These are phyloP conservation scores for Galemys pyrenaicus DNA, from an alignment of 2,113 vertebrate species.

Conservation along the genomic window DNA sequence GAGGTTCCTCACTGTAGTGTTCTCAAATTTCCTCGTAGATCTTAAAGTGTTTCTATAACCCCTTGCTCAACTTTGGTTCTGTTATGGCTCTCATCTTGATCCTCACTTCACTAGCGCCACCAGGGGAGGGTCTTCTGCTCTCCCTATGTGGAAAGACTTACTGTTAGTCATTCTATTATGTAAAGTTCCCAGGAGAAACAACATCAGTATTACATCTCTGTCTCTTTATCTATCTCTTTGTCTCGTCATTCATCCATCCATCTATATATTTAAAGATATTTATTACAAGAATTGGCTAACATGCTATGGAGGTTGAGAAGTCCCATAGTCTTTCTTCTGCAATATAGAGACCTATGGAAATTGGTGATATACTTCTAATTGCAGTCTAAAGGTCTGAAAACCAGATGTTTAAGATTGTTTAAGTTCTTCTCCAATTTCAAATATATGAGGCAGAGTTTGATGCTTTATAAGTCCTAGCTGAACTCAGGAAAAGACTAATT, in stretches of 20 bases:
- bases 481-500: neutral
- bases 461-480: neutral
- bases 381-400: neutral
- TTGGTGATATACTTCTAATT: neutral
- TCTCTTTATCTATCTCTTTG: neutral
- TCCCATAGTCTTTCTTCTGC: neutral
- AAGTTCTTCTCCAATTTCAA: neutral
- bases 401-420: neutral
- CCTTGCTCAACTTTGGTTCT: neutral
- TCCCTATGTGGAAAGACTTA: neutral
- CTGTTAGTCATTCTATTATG: neutral
- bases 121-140: neutral
- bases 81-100: neutral
- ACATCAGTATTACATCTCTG: neutral
- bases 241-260: neutral
- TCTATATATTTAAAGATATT: neutral
- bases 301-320: neutral
- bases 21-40: neutral
- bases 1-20: neutral
- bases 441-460: neutral
- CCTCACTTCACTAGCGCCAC: neutral
- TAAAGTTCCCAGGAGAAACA: neutral
- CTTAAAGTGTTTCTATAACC: neutral
- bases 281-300: neutral
- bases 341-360: neutral